Conservation (phyloP, 2,888 invertebrate species). For the Trilocha varians region DNA sequence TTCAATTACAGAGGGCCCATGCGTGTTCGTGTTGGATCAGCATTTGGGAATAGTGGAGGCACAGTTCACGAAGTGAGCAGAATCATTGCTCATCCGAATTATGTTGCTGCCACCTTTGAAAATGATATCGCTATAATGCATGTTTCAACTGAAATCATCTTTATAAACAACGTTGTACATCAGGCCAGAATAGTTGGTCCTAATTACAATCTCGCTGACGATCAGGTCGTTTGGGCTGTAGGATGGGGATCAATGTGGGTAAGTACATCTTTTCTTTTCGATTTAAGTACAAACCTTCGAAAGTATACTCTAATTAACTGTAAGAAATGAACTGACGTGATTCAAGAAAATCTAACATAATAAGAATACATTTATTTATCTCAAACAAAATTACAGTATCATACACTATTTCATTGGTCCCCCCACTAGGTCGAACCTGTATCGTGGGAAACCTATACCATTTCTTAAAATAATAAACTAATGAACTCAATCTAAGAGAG, state of each 20-base stretch:
- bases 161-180: conserved; percentile 9
- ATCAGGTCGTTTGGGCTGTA: conserved; percentile 29
- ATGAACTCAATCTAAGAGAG: too few relatives aligned
- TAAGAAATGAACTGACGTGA: too few relatives aligned
- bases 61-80: conserved; percentile 11
- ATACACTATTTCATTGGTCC: too few relatives aligned
- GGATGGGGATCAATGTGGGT: conserved; percentile 36
- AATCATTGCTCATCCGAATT: conserved; percentile 17
- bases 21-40: conserved; percentile 25
- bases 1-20: conserved; percentile 13
- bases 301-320: too few relatives aligned
- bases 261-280: conserved; percentile 2
- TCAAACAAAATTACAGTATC: too few relatives aligned
- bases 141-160: not conserved
- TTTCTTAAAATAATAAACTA: too few relatives aligned
- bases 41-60: conserved; percentile 24
- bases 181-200: conserved; percentile 24
- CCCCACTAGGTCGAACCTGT: too few relatives aligned
- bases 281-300: too few relatives aligned
- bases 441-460: too few relatives aligned
- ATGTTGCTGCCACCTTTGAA: conserved; percentile 13
- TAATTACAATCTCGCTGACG: conserved; percentile 27
- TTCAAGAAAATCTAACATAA: too few relatives aligned
- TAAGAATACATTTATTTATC: too few relatives aligned
- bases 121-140: conserved; percentile 24